Evolutionary conservation across 2,113 vertebrate genomes (phyloP), one percentile per base, ranked within the genome.

Genomic region (Todiramphus chloris): DNA sequence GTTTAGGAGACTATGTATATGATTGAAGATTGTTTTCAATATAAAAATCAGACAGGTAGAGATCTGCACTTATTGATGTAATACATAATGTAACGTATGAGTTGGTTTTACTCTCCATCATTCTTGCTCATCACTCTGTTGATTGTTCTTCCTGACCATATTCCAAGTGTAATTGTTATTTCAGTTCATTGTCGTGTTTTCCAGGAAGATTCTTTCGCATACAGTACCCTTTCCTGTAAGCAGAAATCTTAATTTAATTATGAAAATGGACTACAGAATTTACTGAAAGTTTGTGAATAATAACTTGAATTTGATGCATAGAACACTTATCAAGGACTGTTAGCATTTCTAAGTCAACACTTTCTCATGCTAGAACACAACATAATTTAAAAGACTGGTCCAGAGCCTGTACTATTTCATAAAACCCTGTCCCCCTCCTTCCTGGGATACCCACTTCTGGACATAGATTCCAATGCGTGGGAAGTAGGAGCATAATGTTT

Each of bases 1-100:
- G 12, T 43, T 73, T 7, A 11, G 73, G 28, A 81, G 50, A 9
- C 13, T 64, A 8, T 11, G 24, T 9, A 0, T 13, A 0, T 13
- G 28, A 3, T 17, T 50, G 51, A 23, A 55, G 21, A 16, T 50
- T 27, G 5, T 55, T 73, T 44, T 21, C 53, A 37, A 4, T 19
- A 51, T 8, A 33, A 64, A 27, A 78, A 72, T 33, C 51, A 62
- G 48, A 53, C 3, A 48, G 72, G 25, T 16, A 58, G 56, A 70
- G 51, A 23, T 78, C 24, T 75, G 31, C 43, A n/a, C 16, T 64
- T 46, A 18, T 8, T 3, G 1, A 20, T 77, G 27, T 31, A 18
- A 16, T 62, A 3, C 17, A 10, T 10, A 35, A 16, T 15, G 20
- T 15, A 28, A 20, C 2, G 1, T 19, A 21, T 1, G 11, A 69